Base-by-base conservation (phyloP, 2,888 invertebrate species). In the Netelia melanura region DNA sequence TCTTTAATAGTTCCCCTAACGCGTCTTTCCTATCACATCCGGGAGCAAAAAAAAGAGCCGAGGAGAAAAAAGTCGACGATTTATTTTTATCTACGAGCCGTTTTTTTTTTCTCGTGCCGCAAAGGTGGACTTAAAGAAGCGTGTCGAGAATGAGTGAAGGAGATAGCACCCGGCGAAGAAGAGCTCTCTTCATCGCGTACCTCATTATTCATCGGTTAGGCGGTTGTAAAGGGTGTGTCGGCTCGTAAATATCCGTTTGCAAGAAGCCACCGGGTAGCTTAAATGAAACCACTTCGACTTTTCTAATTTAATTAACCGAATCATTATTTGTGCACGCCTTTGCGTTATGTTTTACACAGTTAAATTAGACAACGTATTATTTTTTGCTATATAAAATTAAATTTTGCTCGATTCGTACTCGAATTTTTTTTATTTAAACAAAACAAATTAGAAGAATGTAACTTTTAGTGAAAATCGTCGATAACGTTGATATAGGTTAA, bases 141-240 rank as follows among this genome's bases (percentile, higher is more conserved):
- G 48, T 14, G 48, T 48, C 48, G 48, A 48, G 48, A 48, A 48
- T 48, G 14, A 48, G 48, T 1, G 6, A 43, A 23, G 54, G 65
- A 14, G 10, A 54, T 23, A 38, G 38, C 75, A 54, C 65, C 30
- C 17, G 74, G 74, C 74, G 30, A 62, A 10, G 11, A 6, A 48
- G 48, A 48, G 48, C 11, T 14, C 2, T 48, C 14, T 48, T 64
- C 75, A 65, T 76, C 56, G 65, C 65, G 54, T 54, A 54, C 64
- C 65, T 54, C 65, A 38, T 76, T 65, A 76, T 76, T 65, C 64
- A 65, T 76, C 65, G 75, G 65, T 76, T 76, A 76, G 75, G 64
- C 54, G 14, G 54, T 64, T 64, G 75, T 38, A 43, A 65, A 65
- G 65, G 75, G 75, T 64, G 75, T 76, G 54, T n/a, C 75, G 65